Conservation (phyloP, 2,888 invertebrate genomes). For the Acronicta aceris region DNA sequence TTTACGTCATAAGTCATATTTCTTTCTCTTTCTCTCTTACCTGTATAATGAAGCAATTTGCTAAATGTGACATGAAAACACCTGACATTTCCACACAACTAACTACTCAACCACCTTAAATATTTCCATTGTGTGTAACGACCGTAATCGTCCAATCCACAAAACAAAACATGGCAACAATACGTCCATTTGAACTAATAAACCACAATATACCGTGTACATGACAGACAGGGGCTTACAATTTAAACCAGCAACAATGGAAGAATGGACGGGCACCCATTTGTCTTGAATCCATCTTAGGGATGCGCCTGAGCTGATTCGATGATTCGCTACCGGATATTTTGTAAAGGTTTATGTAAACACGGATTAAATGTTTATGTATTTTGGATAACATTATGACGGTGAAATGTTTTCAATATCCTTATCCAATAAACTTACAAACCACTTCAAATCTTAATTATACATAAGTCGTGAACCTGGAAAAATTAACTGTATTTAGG, state of each 20-base stretch:
- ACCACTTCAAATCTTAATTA: too few species aligned
- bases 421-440: background rate
- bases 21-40: too few species aligned
- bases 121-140: slow-evolving; percentile 31
- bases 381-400: background rate
- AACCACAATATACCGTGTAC: slow-evolving; percentile 41
- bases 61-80: slow-evolving; percentile 4
- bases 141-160: slow-evolving; percentile 45
- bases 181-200: slow-evolving; percentile 52
- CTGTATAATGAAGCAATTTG: too few species aligned
- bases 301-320: slow-evolving; percentile 20
- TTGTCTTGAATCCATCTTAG: slow-evolving; percentile 49
- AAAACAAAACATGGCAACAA: slow-evolving; percentile 56
- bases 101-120: slow-evolving; percentile 20
- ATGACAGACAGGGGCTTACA: slow-evolving; percentile 56
- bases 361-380: background rate
- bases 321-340: slow-evolving; percentile 8
- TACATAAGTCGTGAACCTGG: too few species aligned
- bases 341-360: slow-evolving; percentile 1
- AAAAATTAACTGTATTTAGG: too few species aligned
- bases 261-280: slow-evolving; percentile 52
- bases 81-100: background rate
- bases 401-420: background rate
- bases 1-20: too few species aligned
- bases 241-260: slow-evolving; percentile 55